Base-by-base conservation (phyloP, 2,888 invertebrate genomes). In the Plagiodera versicolora region DNA sequence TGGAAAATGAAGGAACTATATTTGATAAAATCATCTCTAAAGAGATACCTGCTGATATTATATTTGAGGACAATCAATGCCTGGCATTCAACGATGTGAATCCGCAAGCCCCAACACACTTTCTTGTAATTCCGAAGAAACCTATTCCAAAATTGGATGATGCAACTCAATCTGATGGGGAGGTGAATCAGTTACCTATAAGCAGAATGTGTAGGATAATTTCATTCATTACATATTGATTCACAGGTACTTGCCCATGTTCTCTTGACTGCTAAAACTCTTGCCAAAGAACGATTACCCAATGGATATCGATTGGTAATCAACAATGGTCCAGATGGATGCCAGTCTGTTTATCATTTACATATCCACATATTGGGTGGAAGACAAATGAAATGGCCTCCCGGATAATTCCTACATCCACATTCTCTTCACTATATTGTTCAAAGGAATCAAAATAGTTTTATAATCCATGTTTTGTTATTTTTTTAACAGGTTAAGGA, bases 351-450 rank as follows among this genome's bases (percentile, higher is more conserved):
- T 1, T 91, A 88, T 79, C 93, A 94, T 75, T 80, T 94, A 2
- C 94, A 94, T 74, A 74, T 94, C 24, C 94, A 94, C 77, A 87
- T 94, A 44, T 75, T 94, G 39, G 94, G 93, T 0, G 92, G 92
- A 0, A 77, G 92, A 49, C 92, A 93, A 80, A 82, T 93, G 67
- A 67, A 67, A 45, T 81, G 81, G 81, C 81, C 81, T 10, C 81
- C 80, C 58, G 80, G 80, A 30, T 80, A 76, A 75, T 39, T 9
- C 32, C 28, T 28, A 28, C 28, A 28, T 8, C 8, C 5, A 6
- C 28, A 28, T n/a, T n/a, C n/a, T n/a, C n/a, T n/a, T n/a, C n/a
- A n/a, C n/a, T n/a, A n/a, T n/a, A n/a, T n/a, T n/a, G n/a, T n/a
- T n/a, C n/a, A n/a, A n/a, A n/a, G n/a, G n/a, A n/a, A n/a, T n/a